Base-by-base conservation (phyloP, 2,888 invertebrate genomes). In the Phalangium opilio region DNA sequence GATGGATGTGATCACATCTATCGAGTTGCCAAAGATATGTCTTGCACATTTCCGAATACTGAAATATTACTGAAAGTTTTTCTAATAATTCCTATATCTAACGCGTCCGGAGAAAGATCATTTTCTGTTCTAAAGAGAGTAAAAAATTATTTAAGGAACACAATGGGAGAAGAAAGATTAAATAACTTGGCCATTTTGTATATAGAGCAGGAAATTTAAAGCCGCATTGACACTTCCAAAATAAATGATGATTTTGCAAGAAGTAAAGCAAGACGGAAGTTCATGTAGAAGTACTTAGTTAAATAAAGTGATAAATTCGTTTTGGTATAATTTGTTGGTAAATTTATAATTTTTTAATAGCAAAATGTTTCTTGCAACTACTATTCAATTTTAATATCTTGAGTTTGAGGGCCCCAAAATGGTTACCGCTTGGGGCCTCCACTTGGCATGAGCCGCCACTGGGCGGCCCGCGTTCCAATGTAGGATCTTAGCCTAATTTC, bases 201-300 rank as follows among this genome's bases (percentile, higher is more conserved):
- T 36, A 36, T 36, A 36, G 36, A 36, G 36, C 36, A 36, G 36
- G 36, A 36, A 36, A 36, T 36, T 36, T 36, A 14, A 36, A 36
- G 15, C 11, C 2, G 3, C 5, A 36, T 36, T 36, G 36, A 36
- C 11, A 36, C 36, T 36, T n/a, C 36, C 36, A 36, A 36, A 36
- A 36, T 36, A 36, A 36, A 14, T 36, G 36, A 36, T 2, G 10
- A 36, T 14, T 36, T 36, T 36, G 3, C 36, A 36, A 36, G 36
- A 36, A 36, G 15, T 36, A 36, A 36, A 36, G 11, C 36, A 36
- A 36, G 36, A 36, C 3, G 36, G 2, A 36, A 36, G 5, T 36
- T 36, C 36, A 36, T 2, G 36, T 8, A 36, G 15, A 36, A 2
- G 15, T n/a, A n/a, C n/a, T n/a, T n/a, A n/a, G n/a, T n/a, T n/a